These are phyloP conservation scores for Dynastes hyllus DNA, from an alignment of 2,888 invertebrate genomes.

Conservation along the genomic window DNA sequence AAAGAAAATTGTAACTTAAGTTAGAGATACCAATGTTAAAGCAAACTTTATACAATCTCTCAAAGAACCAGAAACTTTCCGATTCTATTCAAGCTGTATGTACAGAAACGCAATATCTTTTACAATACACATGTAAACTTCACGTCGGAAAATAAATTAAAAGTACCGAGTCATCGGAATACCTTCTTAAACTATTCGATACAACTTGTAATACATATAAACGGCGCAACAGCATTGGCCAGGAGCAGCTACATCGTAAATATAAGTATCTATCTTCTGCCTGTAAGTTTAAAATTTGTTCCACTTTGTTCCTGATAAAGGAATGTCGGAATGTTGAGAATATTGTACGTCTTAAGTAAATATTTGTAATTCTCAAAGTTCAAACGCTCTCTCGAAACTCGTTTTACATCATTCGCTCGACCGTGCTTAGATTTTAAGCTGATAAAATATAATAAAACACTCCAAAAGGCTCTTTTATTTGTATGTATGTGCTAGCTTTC, in stretches of 20 bases:
- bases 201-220: slow-evolving; percentile 22
- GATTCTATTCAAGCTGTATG: background rate
- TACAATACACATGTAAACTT: background rate
- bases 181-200: slow-evolving; percentile 12
- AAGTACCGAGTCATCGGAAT: slow-evolving; percentile 15
- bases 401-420: slow-evolving; percentile 32
- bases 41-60: too few relatives aligned
- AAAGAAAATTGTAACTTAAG: too few relatives aligned
- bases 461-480: background rate
- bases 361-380: slow-evolving; percentile 47
- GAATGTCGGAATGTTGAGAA: slow-evolving; percentile 47
- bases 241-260: slow-evolving; percentile 23
- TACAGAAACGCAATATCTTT: background rate
- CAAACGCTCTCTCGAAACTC: slow-evolving; percentile 41
- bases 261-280: slow-evolving; percentile 25
- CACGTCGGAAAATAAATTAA: slow-evolving; percentile 8
- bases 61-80: background rate
- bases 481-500: background rate
- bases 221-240: background rate
- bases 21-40: too few relatives aligned
- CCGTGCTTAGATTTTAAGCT: slow-evolving; percentile 28
- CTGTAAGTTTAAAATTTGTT: slow-evolving; percentile 40
- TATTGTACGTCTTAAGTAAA: slow-evolving; percentile 47
- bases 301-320: slow-evolving; percentile 48
- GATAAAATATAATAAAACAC: slow-evolving; percentile 39